A percentile compares a stretch with the other conserved stretches of the same genome.
Evolutionary conservation across 2,888 invertebrate genomes (phyloP).

Genomic region (Hartigia nigra): DNA sequence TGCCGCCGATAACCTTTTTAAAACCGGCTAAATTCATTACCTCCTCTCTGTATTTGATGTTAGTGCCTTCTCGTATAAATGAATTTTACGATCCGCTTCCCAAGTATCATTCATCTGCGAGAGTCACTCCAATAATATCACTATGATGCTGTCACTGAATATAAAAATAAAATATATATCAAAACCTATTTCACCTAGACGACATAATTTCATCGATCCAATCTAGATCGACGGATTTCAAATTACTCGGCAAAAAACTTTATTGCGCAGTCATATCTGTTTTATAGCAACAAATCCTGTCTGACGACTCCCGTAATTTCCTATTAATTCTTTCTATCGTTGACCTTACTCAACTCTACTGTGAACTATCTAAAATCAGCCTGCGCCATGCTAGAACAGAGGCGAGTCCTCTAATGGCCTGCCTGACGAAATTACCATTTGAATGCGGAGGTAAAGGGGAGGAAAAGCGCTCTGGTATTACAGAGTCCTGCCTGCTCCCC

Average conservation of each 20-base stretch:
- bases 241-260: neutral
- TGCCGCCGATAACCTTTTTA: constrained; percentile 48
- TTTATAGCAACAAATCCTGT: neutral
- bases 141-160: neutral
- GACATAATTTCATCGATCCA: neutral
- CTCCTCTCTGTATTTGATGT: constrained; percentile 32
- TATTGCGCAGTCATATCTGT: neutral
- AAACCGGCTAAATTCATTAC: constrained; percentile 47
- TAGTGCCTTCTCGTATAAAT: constrained; percentile 11
- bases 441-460: too few relatives aligned
- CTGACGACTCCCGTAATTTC: neutral
- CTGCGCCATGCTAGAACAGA: neutral
- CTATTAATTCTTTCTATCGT: neutral
- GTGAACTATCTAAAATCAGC: neutral
- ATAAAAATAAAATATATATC: neutral
- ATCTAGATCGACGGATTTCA: neutral
- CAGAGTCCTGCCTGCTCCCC: neutral
- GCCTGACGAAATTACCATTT: constrained; percentile 52
- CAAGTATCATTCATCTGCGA: neutral
- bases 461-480: constrained; percentile 38
- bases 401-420: constrained; percentile 41
- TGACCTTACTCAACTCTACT: neutral
- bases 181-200: neutral
- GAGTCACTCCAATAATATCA: neutral
- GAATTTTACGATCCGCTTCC: constrained; percentile 10